Evolutionary conservation across 2,797 vertebrate genomes (phyloP), one percentile per base, ranked within the genome.

Genomic region (Thalassophryne amazonica): DNA sequence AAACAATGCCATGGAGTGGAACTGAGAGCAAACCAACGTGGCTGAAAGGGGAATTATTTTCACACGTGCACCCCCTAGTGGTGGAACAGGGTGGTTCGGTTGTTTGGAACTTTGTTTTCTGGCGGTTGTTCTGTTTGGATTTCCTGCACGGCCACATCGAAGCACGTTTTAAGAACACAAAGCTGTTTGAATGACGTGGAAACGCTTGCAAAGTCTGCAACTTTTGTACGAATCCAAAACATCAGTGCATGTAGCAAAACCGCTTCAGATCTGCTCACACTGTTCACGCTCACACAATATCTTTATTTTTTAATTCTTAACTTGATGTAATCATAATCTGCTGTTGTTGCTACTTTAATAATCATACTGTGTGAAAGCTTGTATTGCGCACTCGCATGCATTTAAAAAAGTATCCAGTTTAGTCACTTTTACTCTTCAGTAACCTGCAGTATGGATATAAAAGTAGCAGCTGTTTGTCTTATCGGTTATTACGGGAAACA

Each of bases 171-270:
- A 19, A 27, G 33, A 65, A 51, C 30, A 50, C 10, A 0, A 49
- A 66, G 55, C 41, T 41, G 22, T 54, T 63, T 1, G 19, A 59
- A 56, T 19, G 34, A 48, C 40, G 54, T 46, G 17, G 27, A 73
- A 53, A 42, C 53, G 42, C 30, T 69, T 40, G 33, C 46, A 48
- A 29, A 2, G 33, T 50, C 50, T 37, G 41, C 41, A 24, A 73
- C 59, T 62, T 86, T 78, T 83, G 45, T 79, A 83, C 11, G 3
- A 76, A 72, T 76, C 69, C 47, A 71, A 68, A 84, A 27, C 85
- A 81, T 47, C 84, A 76, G 46, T 61, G 82, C 86, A 88, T 88
- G 86, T 87, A 88, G 86, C 86, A 85, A 78, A 69, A 69, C 1
- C 5, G 69, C 76, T 76, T 84, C n/a, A 40, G 7, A 71, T 71